Conservation (phyloP, 1,140 invertebrate genomes). For the Tetragnatha versicolor region DNA sequence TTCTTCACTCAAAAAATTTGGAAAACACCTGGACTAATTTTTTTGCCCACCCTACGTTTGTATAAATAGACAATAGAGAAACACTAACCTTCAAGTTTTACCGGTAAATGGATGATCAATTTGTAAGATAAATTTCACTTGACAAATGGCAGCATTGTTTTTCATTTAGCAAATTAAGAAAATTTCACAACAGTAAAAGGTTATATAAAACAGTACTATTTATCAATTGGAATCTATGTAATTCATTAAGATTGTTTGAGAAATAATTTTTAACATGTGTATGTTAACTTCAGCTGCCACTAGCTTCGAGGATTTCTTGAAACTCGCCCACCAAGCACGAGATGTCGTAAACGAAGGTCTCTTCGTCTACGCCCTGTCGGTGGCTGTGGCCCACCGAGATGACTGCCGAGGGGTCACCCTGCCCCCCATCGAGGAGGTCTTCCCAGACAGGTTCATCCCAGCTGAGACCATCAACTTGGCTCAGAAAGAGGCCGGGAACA, state of each 20-base stretch:
- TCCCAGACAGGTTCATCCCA: slow-evolving; percentile 55
- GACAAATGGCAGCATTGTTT: too few relatives aligned
- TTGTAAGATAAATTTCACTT: too few relatives aligned
- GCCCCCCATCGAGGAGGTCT: slow-evolving; percentile 57
- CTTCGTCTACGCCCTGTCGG: slow-evolving; percentile 58
- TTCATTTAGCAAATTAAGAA: too few relatives aligned
- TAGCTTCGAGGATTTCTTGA: slow-evolving; percentile 49
- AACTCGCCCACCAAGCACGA: slow-evolving; percentile 44
- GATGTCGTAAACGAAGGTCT: slow-evolving; percentile 59
- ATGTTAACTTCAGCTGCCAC: slow-evolving; percentile 21
- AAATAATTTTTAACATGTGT: neutral
- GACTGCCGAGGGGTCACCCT: slow-evolving; percentile 46
- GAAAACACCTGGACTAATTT: too few relatives aligned
- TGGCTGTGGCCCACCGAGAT: slow-evolving; percentile 56
- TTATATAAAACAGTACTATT: too few relatives aligned
- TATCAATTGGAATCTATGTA: too few relatives aligned
- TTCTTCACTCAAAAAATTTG: too few relatives aligned
- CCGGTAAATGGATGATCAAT: too few relatives aligned
- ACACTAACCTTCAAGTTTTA: too few relatives aligned
- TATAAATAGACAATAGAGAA: too few relatives aligned
- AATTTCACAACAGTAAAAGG: too few relatives aligned
- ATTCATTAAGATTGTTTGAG: neutral
- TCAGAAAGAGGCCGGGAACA: slow-evolving; percentile 60
- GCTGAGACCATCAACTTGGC: slow-evolving; percentile 45
- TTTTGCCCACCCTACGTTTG: too few relatives aligned